A percentile compares a stretch with the other conserved stretches of the same genome.
These are phyloP conservation scores for Oreortyx pictus DNA, from an alignment of 2,797 vertebrate species.

Conservation along the genomic window DNA sequence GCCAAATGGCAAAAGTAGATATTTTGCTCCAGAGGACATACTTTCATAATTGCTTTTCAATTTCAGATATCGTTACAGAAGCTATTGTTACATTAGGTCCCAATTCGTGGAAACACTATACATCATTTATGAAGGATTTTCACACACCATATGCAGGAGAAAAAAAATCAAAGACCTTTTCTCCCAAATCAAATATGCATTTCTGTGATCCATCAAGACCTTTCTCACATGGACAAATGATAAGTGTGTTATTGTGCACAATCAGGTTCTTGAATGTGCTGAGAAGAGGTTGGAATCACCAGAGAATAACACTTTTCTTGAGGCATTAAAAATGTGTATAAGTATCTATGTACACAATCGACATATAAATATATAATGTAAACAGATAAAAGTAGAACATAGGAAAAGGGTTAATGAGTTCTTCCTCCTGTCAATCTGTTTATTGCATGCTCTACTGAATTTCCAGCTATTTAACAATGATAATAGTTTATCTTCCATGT, in stretches of 20 bases:
- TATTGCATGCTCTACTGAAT: neutral
- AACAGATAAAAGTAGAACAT: neutral
- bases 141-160: constrained; percentile 53
- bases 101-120: constrained; percentile 60
- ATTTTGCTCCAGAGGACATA: constrained; percentile 74
- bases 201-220: constrained; percentile 67
- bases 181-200: constrained; percentile 60
- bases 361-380: neutral
- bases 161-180: constrained; percentile 68
- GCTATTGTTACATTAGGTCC: constrained; percentile 64
- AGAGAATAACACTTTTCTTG: neutral
- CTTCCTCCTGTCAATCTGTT: neutral
- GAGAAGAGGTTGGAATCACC: neutral
- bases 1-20: constrained; percentile 79
- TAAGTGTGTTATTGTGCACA: neutral
- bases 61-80: constrained; percentile 80
- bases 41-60: constrained; percentile 80
- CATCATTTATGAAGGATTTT: constrained; percentile 78
- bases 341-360: neutral
- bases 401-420: neutral
- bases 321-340: neutral
- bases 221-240: neutral
- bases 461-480: neutral
- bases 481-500: neutral
- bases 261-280: neutral